These are phyloP conservation scores for Hydropotes inermis DNA, from an alignment of 2,113 vertebrate genomes.

Conservation along the genomic window DNA sequence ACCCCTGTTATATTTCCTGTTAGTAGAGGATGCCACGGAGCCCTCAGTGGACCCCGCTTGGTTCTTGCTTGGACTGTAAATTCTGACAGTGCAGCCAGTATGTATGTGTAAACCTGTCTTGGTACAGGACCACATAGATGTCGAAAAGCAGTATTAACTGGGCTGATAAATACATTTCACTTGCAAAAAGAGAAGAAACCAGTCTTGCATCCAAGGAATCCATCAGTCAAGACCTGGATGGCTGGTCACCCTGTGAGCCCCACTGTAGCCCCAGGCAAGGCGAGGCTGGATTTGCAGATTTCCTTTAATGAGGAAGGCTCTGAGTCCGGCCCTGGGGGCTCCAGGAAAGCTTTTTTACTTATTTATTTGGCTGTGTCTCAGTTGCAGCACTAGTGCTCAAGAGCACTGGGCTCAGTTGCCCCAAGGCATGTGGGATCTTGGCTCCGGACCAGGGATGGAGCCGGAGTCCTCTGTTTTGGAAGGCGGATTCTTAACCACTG, in stretches of 20 bases:
- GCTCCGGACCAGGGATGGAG: not conserved
- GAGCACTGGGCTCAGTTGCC: not conserved
- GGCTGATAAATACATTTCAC: conserved; percentile 43
- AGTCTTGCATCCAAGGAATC: not conserved
- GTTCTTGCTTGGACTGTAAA: not conserved
- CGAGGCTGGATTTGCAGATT: not conserved
- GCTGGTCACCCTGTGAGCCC: not conserved
- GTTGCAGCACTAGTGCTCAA: not conserved
- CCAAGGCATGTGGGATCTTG: not conserved
- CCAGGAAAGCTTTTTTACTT: not conserved
- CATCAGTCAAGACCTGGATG: not conserved
- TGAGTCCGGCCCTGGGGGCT: not conserved
- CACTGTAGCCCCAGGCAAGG: not conserved
- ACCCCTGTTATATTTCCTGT: not conserved
- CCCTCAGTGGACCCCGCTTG: not conserved
- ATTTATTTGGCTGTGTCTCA: not conserved
- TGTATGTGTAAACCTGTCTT: not conserved
- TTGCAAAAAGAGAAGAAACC: not conserved
- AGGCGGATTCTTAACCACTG: not conserved
- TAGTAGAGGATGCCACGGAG: not conserved
- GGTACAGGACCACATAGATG: not conserved
- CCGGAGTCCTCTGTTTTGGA: not conserved
- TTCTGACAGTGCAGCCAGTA: not conserved
- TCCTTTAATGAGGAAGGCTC: not conserved
- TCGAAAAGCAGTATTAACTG: conserved; percentile 44